Conservation (phyloP, 2,888 invertebrate genomes). For the Cephus pygmeus region DNA sequence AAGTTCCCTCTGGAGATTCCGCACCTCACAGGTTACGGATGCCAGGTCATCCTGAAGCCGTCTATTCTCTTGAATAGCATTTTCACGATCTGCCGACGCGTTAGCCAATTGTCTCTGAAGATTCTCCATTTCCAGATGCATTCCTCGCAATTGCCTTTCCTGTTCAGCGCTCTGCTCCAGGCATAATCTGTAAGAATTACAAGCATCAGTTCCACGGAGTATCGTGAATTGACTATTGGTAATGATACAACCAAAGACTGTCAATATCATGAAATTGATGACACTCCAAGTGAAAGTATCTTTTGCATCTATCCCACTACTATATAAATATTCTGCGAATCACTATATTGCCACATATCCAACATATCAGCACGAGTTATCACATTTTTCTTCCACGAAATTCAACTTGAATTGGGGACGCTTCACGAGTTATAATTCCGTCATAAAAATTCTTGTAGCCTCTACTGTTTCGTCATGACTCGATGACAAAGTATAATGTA, state of each 20-base stretch:
- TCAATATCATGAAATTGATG: background rate
- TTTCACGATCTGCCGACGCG: conserved; percentile 70
- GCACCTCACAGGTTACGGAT: conserved; percentile 72
- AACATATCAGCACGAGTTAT: background rate
- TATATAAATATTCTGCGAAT: background rate
- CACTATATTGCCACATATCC: background rate
- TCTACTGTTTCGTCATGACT: background rate
- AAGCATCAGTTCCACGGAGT: background rate
- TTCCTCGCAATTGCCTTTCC: conserved; percentile 51
- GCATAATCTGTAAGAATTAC: conserved; percentile 42
- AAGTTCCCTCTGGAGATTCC: conserved; percentile 74
- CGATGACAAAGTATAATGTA: background rate
- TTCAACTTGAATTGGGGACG: background rate
- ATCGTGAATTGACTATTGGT: background rate
- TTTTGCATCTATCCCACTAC: background rate
- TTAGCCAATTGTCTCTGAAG: conserved; percentile 72
- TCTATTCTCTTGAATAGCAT: conserved; percentile 75
- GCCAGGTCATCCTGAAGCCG: conserved; percentile 80
- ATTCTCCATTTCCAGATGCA: conserved; percentile 68
- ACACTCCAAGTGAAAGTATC: background rate
- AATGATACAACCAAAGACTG: background rate
- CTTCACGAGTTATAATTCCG: background rate
- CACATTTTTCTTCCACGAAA: background rate
- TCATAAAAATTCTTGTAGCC: background rate
- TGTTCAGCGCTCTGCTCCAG: conserved; percentile 55